phyloP scores from a whole-genome alignment of 2,113 vertebrate genomes.

The Dolichallabes microphthalmus region DNA sequence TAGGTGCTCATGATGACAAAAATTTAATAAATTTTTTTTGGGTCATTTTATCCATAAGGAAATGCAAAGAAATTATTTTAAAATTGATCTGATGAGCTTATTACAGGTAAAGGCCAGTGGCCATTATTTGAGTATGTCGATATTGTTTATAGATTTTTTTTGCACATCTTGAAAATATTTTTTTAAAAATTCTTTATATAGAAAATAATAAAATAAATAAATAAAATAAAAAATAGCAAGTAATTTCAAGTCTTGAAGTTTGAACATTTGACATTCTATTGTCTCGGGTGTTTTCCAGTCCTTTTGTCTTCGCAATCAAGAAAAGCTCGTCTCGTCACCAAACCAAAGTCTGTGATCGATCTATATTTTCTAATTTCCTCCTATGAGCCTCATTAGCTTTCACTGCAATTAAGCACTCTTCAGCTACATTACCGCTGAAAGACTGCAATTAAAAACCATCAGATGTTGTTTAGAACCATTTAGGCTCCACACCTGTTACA shows the following conservation, averaged over 20 bases:
- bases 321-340: neutral
- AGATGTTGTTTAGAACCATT: constrained; percentile 7
- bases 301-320: neutral
- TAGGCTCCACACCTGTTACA: constrained; percentile 11
- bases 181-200: neutral
- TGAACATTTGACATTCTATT: too few relatives aligned
- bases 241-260: neutral
- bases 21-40: neutral
- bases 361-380: constrained; percentile 4
- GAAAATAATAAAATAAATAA: neutral
- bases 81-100: neutral
- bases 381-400: constrained; percentile 14
- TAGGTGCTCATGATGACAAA: neutral
- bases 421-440: constrained; percentile 9
- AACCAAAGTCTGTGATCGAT: neutral
- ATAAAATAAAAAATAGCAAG: neutral
- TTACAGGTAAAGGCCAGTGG: neutral
- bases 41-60: neutral
- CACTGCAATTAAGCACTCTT: neutral
- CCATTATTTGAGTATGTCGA: neutral
- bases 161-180: neutral
- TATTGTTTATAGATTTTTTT: neutral
- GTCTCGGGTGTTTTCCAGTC: neutral
- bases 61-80: neutral
- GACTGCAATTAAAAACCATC: constrained; percentile 25